Percentiles rank a stretch among this genome's conserved stretches.
Conservation (phyloP, 1,140 invertebrate species). For the Aricia agestis region DNA sequence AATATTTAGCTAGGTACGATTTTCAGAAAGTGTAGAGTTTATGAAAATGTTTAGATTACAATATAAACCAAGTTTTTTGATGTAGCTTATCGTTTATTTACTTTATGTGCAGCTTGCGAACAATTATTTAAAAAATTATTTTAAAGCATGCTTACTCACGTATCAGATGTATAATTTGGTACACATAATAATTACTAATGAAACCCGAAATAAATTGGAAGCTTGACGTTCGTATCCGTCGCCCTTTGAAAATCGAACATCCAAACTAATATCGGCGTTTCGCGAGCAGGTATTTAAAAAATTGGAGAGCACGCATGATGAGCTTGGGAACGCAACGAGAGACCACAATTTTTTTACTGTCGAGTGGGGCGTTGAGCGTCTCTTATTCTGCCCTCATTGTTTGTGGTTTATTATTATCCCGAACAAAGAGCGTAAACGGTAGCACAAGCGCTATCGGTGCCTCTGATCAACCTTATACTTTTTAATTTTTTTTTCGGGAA, state of each 20-base stretch:
- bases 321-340: slow-evolving; percentile 57
- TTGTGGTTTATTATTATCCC: slow-evolving; percentile 64
- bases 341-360: slow-evolving; percentile 57
- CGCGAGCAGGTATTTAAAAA: slow-evolving; percentile 21
- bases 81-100: too few relatives aligned
- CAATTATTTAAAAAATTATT: too few relatives aligned
- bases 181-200: neutral
- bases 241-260: neutral
- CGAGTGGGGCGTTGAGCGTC: slow-evolving; percentile 56
- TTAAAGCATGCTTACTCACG: too few relatives aligned
- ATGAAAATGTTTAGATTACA: too few relatives aligned
- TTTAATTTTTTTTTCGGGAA: slow-evolving; percentile 44
- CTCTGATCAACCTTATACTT: slow-evolving; percentile 68
- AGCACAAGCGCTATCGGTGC: slow-evolving; percentile 63
- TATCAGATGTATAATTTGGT: neutral
- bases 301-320: slow-evolving; percentile 26
- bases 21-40: too few relatives aligned
- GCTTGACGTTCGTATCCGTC: neutral
- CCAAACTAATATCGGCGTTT: neutral
- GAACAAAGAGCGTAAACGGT: slow-evolving; percentile 72
- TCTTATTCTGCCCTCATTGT: slow-evolving; percentile 57
- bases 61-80: too few relatives aligned
- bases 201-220: neutral
- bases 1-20: too few relatives aligned
- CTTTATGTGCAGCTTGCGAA: too few relatives aligned